A percentile compares a stretch with the other conserved stretches of the same genome.
Conservation (phyloP, 1,140 invertebrate species). For the Drosophila asahinai region DNA sequence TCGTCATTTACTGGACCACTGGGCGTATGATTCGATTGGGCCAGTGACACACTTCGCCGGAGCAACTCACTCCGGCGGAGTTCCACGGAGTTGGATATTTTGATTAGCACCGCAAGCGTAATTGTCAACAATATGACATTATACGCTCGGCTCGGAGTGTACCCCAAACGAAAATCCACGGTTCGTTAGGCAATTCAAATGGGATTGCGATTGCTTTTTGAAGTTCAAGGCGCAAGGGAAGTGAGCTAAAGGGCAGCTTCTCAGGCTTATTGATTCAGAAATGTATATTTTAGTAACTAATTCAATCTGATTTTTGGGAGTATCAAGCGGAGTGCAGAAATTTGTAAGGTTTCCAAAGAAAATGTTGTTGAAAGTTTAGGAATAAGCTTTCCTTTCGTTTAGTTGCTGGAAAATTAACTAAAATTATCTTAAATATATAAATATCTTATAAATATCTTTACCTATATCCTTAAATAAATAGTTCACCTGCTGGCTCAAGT, state of each 20-base stretch:
- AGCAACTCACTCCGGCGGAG: slow-evolving; percentile 14
- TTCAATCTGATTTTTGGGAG: background rate
- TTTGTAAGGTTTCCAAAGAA: background rate
- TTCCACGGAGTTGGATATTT: slow-evolving; percentile 72
- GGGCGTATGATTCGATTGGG: slow-evolving; percentile 79
- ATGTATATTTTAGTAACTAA: slow-evolving; percentile 11
- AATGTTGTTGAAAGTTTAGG: background rate
- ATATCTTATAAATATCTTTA: background rate
- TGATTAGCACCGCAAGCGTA: slow-evolving; percentile 74
- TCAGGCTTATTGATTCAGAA: background rate
- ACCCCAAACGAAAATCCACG: slow-evolving; percentile 53
- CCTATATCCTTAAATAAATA: no score
- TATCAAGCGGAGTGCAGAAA: no score
- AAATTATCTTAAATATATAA: background rate
- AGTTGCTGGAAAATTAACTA: no score
- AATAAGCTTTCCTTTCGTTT: no score
- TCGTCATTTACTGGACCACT: slow-evolving; percentile 83
- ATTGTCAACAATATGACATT: slow-evolving; percentile 63
- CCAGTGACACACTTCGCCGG: slow-evolving; percentile 73
- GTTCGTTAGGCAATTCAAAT: slow-evolving; percentile 78
- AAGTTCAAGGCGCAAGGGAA: background rate
- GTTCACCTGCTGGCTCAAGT: background rate
- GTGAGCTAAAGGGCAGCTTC: background rate
- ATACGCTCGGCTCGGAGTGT: slow-evolving; percentile 12
- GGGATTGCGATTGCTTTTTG: slow-evolving; percentile 66